A percentile compares a stretch with the other conserved stretches of the same genome.
Evolutionary conservation across 2,113 vertebrate genomes (phyloP).

Genomic region (Chloebia gouldiae): DNA sequence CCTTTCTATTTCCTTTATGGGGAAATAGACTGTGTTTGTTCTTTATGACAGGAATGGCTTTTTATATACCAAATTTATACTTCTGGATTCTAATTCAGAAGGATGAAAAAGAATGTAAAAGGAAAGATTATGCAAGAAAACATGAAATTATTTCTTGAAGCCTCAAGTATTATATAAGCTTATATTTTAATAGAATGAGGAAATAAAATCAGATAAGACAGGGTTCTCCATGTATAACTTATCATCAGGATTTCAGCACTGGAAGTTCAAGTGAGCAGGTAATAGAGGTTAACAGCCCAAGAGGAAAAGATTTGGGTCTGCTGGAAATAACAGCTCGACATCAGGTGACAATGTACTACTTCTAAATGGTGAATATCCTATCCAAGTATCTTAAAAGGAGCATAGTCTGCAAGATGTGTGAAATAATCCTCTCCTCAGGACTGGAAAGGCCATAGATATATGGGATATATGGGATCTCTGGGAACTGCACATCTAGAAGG

Average conservation of each 20-base stretch:
- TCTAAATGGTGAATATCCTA: neutral
- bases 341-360: neutral
- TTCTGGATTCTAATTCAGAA: neutral
- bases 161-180: neutral
- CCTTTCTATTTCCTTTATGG: neutral
- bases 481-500: fast-evolving
- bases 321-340: neutral
- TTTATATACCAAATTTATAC: neutral
- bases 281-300: neutral
- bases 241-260: neutral
- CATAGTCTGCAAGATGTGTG: neutral
- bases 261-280: neutral
- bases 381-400: neutral
- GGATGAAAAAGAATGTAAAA: neutral
- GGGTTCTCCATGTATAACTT: neutral
- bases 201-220: neutral
- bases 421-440: neutral
- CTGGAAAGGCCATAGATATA: neutral
- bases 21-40: neutral
- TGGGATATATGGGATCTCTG: neutral
- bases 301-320: neutral
- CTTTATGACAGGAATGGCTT: neutral
- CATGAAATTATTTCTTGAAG: neutral
- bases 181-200: neutral
- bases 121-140: neutral